Percentiles rank a stretch among this genome's conserved stretches.
phyloP scores from a whole-genome alignment of 2,113 vertebrate species.

The Salvelinus namaycush region DNA sequence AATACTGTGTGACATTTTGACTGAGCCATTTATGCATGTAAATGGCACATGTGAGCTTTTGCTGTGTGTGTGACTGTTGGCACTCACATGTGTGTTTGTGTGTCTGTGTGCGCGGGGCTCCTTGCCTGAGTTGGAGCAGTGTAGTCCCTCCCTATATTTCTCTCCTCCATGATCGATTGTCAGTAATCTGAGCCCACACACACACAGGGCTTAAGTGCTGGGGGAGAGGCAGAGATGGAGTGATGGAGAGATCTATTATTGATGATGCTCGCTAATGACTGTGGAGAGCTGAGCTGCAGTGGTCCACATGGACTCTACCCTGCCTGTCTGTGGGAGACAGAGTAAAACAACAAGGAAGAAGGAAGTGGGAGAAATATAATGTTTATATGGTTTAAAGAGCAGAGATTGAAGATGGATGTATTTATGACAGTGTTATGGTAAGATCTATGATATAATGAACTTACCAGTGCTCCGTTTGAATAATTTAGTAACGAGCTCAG shows the following conservation, averaged over 20 bases:
- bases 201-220: constrained; percentile 71
- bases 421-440: background rate
- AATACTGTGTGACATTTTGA: background rate
- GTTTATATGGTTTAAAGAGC: background rate
- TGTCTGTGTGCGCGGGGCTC: background rate
- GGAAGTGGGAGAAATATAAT: background rate
- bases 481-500: too few species aligned
- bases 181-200: constrained; percentile 71
- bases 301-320: constrained; percentile 37
- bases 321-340: background rate
- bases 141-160: background rate
- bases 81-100: background rate
- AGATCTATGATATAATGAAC: background rate
- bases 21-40: too few species aligned
- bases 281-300: constrained; percentile 67
- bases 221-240: constrained; percentile 61
- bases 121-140: background rate
- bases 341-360: background rate
- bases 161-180: constrained; percentile 64
- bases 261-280: constrained; percentile 76
- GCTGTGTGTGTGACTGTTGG: background rate
- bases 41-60: background rate
- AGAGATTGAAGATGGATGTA: background rate
- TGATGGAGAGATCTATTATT: constrained; percentile 78
- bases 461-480: too few species aligned